These are phyloP conservation scores for Epicampocera succincta DNA, from an alignment of 2,888 invertebrate species.

Conservation along the genomic window DNA sequence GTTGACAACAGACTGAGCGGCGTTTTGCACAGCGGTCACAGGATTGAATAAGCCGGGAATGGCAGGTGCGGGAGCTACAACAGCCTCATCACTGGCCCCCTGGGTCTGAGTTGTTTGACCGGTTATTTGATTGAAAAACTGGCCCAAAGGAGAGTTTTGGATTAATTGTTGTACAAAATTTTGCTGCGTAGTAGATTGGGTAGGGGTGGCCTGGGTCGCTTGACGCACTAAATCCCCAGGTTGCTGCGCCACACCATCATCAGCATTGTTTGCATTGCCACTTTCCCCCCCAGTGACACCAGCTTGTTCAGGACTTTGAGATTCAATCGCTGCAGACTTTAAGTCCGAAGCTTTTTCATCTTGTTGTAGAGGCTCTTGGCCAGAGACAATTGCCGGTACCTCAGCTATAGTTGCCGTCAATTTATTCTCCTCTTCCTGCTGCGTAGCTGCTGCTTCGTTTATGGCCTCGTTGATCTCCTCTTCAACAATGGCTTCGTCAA, in stretches of 20 bases:
- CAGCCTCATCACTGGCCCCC: slow-evolving; percentile 68
- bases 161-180: slow-evolving; percentile 78
- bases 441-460: slow-evolving; percentile 55
- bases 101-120: slow-evolving; percentile 65
- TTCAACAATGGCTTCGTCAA: slow-evolving; percentile 62
- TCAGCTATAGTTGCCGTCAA: background rate
- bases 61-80: slow-evolving; percentile 73
- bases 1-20: slow-evolving; percentile 75
- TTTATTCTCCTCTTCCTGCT: slow-evolving; percentile 49
- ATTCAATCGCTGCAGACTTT: slow-evolving; percentile 1
- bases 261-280: background rate
- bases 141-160: slow-evolving; percentile 78
- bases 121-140: slow-evolving; percentile 76
- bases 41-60: slow-evolving; percentile 76
- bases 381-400: slow-evolving; percentile 1
- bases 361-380: slow-evolving; percentile 36
- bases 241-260: slow-evolving; percentile 18
- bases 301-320: slow-evolving; percentile 7
- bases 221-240: slow-evolving; percentile 73
- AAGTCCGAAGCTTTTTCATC: slow-evolving; percentile 54
- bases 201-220: slow-evolving; percentile 77
- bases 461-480: slow-evolving; percentile 65
- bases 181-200: slow-evolving; percentile 74
- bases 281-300: background rate
- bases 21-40: slow-evolving; percentile 75